Conservation (phyloP, 2,888 invertebrate genomes). For the Chydorus sphaericus region DNA sequence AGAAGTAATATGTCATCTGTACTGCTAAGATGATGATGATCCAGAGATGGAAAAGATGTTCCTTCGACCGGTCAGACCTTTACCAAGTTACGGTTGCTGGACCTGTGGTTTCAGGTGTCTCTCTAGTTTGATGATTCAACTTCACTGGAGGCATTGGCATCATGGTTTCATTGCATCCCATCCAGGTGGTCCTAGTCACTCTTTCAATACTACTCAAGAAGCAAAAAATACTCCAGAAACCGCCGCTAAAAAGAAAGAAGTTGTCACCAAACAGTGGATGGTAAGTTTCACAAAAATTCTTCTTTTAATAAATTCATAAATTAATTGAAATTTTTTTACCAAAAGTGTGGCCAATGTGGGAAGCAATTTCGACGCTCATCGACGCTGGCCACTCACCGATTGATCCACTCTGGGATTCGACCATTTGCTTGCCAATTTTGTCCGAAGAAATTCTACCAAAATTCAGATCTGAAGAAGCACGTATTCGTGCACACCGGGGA, state of each 20-base stretch:
- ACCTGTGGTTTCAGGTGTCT: slow-evolving; percentile 5
- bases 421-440: slow-evolving; percentile 10
- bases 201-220: no score
- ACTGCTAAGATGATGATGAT: background rate
- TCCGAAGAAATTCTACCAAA: slow-evolving; percentile 12
- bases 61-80: background rate
- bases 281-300: no score
- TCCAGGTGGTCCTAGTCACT: no score
- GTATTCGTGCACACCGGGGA: slow-evolving; percentile 13
- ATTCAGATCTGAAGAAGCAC: slow-evolving; percentile 14
- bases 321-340: no score
- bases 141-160: background rate
- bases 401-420: slow-evolving; percentile 11
- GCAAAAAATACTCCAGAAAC: no score
- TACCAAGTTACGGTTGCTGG: slow-evolving; percentile 5
- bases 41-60: background rate
- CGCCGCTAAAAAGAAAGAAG: no score
- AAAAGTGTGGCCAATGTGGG: slow-evolving; percentile 8
- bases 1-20: background rate
- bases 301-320: no score
- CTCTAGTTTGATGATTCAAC: background rate
- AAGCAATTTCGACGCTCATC: slow-evolving; percentile 7
- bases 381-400: slow-evolving; percentile 10
- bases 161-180: background rate
- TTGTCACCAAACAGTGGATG: background rate